Conservation (phyloP, 64 coral and sea anemone species). For the Platygyra sinensis region DNA sequence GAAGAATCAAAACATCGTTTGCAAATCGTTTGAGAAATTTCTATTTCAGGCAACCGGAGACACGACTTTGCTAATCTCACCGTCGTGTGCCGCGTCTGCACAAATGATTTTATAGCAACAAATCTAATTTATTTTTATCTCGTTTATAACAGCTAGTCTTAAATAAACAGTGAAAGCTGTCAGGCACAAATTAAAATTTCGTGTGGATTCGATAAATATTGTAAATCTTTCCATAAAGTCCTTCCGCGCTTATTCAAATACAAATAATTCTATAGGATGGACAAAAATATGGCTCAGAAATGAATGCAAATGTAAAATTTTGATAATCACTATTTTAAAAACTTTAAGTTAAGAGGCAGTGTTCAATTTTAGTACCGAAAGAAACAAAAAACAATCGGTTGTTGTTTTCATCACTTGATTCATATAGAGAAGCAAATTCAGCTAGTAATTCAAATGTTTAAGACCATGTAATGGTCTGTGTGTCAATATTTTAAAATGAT, state of each 20-base stretch:
- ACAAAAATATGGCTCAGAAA: background rate
- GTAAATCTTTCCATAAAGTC: background rate
- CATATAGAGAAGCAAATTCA: background rate
- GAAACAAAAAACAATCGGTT: too few relatives aligned
- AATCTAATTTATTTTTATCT: background rate
- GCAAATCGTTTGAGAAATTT: background rate
- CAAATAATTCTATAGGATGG: background rate
- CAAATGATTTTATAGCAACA: background rate
- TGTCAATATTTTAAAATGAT: background rate
- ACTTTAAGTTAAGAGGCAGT: background rate
- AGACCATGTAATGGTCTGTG: background rate
- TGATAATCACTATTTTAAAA: background rate
- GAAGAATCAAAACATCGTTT: background rate
- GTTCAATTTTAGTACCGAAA: background rate
- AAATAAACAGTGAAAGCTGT: background rate
- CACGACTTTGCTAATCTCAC: too few relatives aligned
- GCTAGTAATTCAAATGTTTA: background rate
- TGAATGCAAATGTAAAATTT: background rate
- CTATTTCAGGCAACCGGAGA: background rate
- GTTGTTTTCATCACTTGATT: too few relatives aligned
- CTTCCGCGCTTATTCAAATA: background rate
- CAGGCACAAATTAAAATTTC: background rate
- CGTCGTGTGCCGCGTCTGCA: background rate
- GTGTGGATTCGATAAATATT: background rate
- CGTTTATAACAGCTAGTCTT: background rate